Percentiles rank a stretch among this genome's conserved stretches.
Conservation (phyloP, 2,888 invertebrate species). For the Eupithecia subfuscata region DNA sequence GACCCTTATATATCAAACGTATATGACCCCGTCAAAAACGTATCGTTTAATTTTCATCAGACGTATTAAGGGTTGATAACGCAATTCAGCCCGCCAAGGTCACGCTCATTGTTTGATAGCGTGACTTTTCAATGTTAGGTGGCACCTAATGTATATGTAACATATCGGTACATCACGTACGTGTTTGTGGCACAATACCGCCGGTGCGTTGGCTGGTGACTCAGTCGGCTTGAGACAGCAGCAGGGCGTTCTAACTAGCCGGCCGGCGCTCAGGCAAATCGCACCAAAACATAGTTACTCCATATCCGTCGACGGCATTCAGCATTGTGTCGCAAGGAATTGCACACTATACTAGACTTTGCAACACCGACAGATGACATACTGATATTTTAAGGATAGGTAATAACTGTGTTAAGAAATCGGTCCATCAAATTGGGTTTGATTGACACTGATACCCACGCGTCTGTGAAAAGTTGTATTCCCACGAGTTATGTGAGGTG, state of each 20-base stretch:
- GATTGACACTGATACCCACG: conserved; percentile 4
- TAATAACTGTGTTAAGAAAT: conserved; percentile 59
- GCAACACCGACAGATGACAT: conserved; percentile 74
- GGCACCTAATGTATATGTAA: conserved; percentile 51
- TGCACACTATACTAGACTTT: conserved; percentile 72
- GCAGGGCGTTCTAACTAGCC: conserved; percentile 74
- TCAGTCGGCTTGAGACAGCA: conserved; percentile 71
- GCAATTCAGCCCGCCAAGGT: conserved; percentile 45
- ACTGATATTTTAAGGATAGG: conserved; percentile 70
- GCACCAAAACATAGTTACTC: conserved; percentile 79
- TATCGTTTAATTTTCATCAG: conserved; percentile 38
- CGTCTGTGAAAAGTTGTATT: conserved; percentile 1
- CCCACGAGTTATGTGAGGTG: not conserved
- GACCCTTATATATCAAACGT: conserved; percentile 41
- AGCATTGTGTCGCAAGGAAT: conserved; percentile 80
- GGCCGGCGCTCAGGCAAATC: conserved; percentile 68
- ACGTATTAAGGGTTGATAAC: conserved; percentile 45
- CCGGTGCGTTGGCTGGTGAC: conserved; percentile 65
- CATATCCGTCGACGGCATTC: conserved; percentile 79
- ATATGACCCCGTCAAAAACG: conserved; percentile 29
- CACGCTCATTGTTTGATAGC: conserved; percentile 41
- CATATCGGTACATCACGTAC: conserved; percentile 56
- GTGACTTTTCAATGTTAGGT: conserved; percentile 44
- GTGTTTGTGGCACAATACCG: conserved; percentile 65
- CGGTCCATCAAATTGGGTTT: not conserved